Percentiles rank a stretch among this genome's conserved stretches.
Conservation (phyloP, 2,113 vertebrate species). For the Alosa alosa region DNA sequence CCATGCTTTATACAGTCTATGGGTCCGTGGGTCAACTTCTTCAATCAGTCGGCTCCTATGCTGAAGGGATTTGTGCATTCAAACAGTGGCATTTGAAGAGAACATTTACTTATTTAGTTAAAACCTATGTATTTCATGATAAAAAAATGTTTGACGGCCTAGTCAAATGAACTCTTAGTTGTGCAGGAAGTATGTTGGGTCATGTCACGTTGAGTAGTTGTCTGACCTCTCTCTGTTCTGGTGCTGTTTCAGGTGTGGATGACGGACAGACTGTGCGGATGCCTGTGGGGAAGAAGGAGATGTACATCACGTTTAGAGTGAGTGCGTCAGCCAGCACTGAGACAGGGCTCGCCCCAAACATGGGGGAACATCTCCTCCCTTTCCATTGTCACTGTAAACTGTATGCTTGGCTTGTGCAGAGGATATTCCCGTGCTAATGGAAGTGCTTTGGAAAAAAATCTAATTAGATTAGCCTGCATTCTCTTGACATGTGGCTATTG, state of each 20-base stretch:
- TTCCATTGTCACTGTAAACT: no score
- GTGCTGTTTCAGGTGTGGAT: constrained; percentile 80
- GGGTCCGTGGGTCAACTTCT: background rate
- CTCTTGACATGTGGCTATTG: background rate
- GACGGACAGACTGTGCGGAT: constrained; percentile 95
- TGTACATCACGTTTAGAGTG: constrained; percentile 93
- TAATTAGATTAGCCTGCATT: background rate
- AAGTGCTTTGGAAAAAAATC: background rate
- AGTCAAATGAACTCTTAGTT: no score
- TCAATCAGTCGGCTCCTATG: background rate
- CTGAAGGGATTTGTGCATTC: background rate
- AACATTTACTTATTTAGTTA: background rate
- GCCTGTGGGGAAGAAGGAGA: constrained; percentile 92
- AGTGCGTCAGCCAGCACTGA: constrained; percentile 42
- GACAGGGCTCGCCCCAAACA: background rate
- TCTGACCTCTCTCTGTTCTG: background rate
- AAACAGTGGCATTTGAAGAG: background rate
- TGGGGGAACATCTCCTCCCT: no score
- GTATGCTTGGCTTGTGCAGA: no score
- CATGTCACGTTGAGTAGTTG: background rate
- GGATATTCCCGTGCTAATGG: background rate
- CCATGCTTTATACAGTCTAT: no score
- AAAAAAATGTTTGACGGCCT: no score
- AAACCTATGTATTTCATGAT: no score
- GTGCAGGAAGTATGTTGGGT: no score